These are phyloP conservation scores for Sesia bembeciformis DNA, from an alignment of 2,888 invertebrate species.

Conservation along the genomic window DNA sequence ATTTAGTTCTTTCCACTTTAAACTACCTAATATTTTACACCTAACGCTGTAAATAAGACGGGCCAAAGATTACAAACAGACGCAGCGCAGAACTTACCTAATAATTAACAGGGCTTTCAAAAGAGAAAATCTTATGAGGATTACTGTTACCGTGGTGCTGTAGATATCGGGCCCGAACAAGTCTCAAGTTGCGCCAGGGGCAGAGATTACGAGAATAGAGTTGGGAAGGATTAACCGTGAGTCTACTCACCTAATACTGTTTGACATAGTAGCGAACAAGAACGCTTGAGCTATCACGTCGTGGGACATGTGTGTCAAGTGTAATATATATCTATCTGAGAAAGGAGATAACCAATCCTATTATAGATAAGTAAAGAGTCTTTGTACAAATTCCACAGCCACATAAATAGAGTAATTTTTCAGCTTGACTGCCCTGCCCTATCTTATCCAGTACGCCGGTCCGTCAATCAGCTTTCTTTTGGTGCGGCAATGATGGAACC, in stretches of 20 bases:
- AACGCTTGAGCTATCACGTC: neutral
- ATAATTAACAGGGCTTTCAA: slow-evolving; percentile 37
- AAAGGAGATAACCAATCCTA: neutral
- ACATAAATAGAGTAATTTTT: no score
- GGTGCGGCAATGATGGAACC: no score
- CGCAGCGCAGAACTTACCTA: slow-evolving; percentile 6
- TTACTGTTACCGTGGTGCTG: slow-evolving; percentile 27
- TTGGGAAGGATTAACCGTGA: slow-evolving; percentile 35
- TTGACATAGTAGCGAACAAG: neutral
- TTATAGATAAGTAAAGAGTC: no score
- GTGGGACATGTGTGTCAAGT: neutral
- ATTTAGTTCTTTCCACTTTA: neutral
- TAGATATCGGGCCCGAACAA: slow-evolving; percentile 36
- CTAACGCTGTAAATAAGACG: no score
- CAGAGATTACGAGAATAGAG: slow-evolving; percentile 45
- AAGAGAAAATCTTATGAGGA: slow-evolving; percentile 41
- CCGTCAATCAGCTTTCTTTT: no score
- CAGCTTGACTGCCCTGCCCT: no score
- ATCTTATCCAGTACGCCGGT: no score
- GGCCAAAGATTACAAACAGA: neutral
- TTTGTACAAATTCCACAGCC: no score
- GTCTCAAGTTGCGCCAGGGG: slow-evolving; percentile 29
- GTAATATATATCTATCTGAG: neutral
- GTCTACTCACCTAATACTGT: slow-evolving; percentile 16
- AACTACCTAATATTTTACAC: no score